Conservation (phyloP, 2,888 invertebrate species). For the Celastrina argiolus region DNA sequence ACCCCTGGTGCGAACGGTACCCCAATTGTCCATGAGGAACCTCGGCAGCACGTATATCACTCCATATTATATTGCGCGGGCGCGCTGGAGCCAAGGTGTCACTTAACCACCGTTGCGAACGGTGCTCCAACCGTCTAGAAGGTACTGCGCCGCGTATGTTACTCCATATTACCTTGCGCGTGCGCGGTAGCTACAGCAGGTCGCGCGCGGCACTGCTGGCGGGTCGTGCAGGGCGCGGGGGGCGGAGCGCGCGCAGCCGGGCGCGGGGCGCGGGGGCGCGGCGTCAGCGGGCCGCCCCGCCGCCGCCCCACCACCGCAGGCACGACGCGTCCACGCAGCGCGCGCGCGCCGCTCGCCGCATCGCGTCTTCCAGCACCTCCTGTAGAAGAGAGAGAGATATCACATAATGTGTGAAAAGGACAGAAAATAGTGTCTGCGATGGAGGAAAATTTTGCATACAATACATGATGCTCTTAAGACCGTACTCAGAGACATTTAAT, state of each 20-base stretch:
- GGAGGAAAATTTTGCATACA: no score
- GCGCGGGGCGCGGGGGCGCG: slow-evolving; percentile 36
- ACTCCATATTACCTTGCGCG: slow-evolving; percentile 19
- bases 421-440: background rate
- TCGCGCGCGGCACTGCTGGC: slow-evolving; percentile 43
- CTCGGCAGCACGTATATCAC: background rate
- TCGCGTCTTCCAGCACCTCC: slow-evolving; percentile 96
- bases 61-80: no score
- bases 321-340: slow-evolving; percentile 92
- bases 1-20: no score
- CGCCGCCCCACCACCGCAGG: slow-evolving; percentile 86
- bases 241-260: slow-evolving; percentile 46
- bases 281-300: slow-evolving; percentile 42
- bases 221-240: slow-evolving; percentile 37
- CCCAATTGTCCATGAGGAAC: no score
- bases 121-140: slow-evolving; percentile 28
- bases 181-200: slow-evolving; percentile 37
- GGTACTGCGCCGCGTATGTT: no score
- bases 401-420: background rate
- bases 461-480: no score
- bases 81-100: no score
- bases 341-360: slow-evolving; percentile 89
- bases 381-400: slow-evolving; percentile 49
- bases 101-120: no score
- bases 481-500: no score